Evolutionary conservation across 2,888 invertebrate genomes (phyloP), one percentile per base, ranked within the genome.

Genomic region (Lamellibrachia columna): DNA sequence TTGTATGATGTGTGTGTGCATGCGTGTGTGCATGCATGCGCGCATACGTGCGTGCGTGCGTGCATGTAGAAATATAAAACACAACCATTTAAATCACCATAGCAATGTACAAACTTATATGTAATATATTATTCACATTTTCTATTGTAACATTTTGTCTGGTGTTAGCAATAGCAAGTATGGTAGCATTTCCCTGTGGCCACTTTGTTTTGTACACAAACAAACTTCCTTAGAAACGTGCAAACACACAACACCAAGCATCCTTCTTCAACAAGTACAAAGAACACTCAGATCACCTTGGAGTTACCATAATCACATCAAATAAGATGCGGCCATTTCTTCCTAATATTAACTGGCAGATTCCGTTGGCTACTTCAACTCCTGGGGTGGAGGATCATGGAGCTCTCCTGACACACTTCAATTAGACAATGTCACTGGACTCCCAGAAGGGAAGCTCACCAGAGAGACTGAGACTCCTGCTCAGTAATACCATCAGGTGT

Each of bases 401-500:
- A 3, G 15, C 75, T 11, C 75, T 11, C n/a, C 6, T 75, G 75
- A n/a, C 15, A 4, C 22, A 22, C 75, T 75, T 75, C 75, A 75
- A 75, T 75, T 75, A 75, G 75, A 75, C 75, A 75, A 75, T 22
- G 75, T n/a, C 15, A 75, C 22, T 60, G 60, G 60, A 60, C 60
- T 60, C 11, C 75, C 75, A 75, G 75, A 22, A 75, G 75, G 75
- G 75, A 75, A 75, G 75, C 75, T 7, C n/a, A 22, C 22, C 22
- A 75, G 75, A 75, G 75, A 22, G 75, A 75, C 75, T 22, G 75
- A 75, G n/a, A 22, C 75, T 22, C 75, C 75, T 75, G 22, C 75
- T n/a, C 75, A 75, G 75, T 75, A 75, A 75, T 75, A 75, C 75
- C 75, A 75, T 75, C 75, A 75, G 75, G 75, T 22, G 22, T 60